A percentile compares a stretch with the other conserved stretches of the same genome.
These are phyloP conservation scores for Mesoligia furuncula DNA, from an alignment of 2,888 invertebrate genomes.

Conservation along the genomic window DNA sequence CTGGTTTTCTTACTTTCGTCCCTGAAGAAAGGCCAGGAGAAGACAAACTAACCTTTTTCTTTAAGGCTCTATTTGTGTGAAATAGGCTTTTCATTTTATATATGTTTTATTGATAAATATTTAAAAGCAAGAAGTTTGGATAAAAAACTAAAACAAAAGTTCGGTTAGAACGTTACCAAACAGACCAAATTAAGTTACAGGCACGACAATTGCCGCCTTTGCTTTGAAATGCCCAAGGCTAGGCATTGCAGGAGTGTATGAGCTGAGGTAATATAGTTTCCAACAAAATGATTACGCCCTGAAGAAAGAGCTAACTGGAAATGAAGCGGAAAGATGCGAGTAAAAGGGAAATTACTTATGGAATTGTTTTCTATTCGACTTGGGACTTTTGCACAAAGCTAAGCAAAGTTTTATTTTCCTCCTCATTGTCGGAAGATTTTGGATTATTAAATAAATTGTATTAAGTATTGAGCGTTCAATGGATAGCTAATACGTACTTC, in stretches of 20 bases:
- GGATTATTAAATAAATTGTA: background rate
- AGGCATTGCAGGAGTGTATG: background rate
- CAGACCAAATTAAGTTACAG: background rate
- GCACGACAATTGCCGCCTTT: background rate
- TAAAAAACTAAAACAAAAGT: background rate
- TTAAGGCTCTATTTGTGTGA: background rate
- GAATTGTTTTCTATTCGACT: constrained; percentile 3
- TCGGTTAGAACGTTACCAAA: background rate
- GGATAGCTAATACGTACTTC: background rate
- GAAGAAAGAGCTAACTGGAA: background rate
- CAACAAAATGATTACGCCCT: background rate
- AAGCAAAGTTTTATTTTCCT: background rate
- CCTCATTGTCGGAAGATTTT: background rate
- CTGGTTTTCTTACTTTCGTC: background rate
- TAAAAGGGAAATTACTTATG: constrained; percentile 7
- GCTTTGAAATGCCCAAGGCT: background rate
- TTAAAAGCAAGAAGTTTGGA: background rate
- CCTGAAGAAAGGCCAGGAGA: background rate
- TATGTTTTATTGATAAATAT: background rate
- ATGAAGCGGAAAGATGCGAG: constrained; percentile 5
- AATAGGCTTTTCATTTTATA: background rate
- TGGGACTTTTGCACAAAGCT: background rate
- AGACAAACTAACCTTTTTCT: background rate
- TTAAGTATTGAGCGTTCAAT: background rate
- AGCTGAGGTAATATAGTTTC: background rate